These are phyloP conservation scores for Exephanes ischioxanthus DNA, from an alignment of 2,888 invertebrate species.

Conservation along the genomic window DNA sequence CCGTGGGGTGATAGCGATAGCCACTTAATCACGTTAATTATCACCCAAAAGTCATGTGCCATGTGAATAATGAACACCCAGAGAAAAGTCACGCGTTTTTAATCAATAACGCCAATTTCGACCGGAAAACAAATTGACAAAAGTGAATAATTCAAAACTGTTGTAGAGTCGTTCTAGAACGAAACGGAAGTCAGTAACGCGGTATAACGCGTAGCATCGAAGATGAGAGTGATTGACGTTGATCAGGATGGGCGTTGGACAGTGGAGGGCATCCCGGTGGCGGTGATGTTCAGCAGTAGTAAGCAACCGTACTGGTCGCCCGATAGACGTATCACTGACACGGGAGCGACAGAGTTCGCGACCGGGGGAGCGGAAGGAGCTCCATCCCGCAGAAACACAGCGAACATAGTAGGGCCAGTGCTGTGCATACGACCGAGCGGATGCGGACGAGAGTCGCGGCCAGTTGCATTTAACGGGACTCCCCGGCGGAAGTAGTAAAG, in stretches of 20 bases:
- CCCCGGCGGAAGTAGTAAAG: conserved; percentile 54
- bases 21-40: not conserved
- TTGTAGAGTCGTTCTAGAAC: not conserved
- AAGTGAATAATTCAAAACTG: no score
- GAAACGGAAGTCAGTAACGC: conserved; percentile 14
- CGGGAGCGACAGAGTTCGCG: conserved; percentile 57
- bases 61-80: not conserved
- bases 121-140: no score
- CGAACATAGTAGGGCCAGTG: conserved; percentile 37
- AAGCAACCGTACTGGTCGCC: conserved; percentile 65
- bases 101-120: not conserved
- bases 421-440: conserved; percentile 65
- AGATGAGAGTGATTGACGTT: conserved; percentile 42
- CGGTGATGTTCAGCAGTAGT: conserved; percentile 60
- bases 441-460: conserved; percentile 45
- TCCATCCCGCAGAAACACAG: conserved; percentile 55
- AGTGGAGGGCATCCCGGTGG: conserved; percentile 37
- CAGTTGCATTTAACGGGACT: conserved; percentile 56
- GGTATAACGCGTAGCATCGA: conserved; percentile 5
- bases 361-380: conserved; percentile 44
- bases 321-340: conserved; percentile 61
- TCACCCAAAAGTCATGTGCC: not conserved
- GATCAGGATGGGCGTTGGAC: conserved; percentile 27
- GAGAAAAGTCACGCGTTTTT: not conserved
- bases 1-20: not conserved